A percentile compares a stretch with the other conserved stretches of the same genome.
Evolutionary conservation across 2,113 vertebrate genomes (phyloP).

Genomic region (Oryzias javanicus): DNA sequence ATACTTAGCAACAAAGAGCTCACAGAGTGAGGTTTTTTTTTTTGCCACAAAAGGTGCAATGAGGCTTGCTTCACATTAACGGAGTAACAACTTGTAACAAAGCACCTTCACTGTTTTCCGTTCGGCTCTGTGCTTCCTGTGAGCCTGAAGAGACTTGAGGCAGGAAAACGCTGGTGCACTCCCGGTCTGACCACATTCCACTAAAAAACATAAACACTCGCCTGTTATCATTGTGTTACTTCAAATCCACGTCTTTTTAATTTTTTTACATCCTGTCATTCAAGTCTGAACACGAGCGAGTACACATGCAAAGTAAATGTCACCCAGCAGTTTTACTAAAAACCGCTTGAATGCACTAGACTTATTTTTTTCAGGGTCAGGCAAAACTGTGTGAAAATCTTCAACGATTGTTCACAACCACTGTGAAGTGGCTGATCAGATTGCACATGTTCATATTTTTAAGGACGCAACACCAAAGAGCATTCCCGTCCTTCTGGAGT

Average conservation of each 20-base stretch:
- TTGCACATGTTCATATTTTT: neutral
- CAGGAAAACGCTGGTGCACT: conserved; percentile 38
- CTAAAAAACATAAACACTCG: conserved; percentile 40
- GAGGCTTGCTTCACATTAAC: conserved; percentile 40
- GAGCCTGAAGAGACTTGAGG: conserved; percentile 16
- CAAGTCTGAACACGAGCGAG: conserved; percentile 45
- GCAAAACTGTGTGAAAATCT: conserved; percentile 2
- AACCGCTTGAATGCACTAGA: neutral
- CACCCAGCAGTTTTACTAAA: neutral
- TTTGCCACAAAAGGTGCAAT: conserved; percentile 39
- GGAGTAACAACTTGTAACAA: conserved; percentile 36
- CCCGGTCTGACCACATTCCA: conserved; percentile 51
- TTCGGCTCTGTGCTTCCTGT: conserved; percentile 4
- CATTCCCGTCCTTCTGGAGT: neutral
- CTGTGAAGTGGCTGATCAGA: conserved; percentile 1
- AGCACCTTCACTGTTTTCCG: conserved; percentile 12
- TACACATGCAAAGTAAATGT: conserved; percentile 19
- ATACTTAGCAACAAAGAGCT: conserved; percentile 1
- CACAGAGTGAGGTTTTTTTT: conserved; percentile 1
- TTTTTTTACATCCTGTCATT: conserved; percentile 41
- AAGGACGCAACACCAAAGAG: neutral
- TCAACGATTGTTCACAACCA: conserved; percentile 20
- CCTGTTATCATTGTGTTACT: conserved; percentile 20
- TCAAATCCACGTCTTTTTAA: conserved; percentile 36
- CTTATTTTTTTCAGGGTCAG: neutral